Percentiles rank a stretch among this genome's conserved stretches.
Evolutionary conservation across 2,797 vertebrate species (phyloP).

Genomic region (Anabacerthia variegaticeps): DNA sequence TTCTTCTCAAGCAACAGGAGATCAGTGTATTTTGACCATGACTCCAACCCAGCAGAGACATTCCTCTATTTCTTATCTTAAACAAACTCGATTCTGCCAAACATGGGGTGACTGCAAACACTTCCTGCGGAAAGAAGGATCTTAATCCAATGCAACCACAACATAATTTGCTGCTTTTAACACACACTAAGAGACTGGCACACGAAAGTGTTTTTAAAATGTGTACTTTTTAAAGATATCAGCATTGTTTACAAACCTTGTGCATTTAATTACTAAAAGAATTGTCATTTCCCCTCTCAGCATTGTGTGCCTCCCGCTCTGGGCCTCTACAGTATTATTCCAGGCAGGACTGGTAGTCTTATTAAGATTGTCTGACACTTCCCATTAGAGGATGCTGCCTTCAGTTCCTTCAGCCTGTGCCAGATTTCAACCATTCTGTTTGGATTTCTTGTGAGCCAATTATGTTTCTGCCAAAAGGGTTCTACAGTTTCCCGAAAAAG

Average conservation of each 20-base stretch:
- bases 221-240: background rate
- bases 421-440: slow-evolving; percentile 55
- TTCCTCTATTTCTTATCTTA: slow-evolving; percentile 5
- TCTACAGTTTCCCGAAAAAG: slow-evolving; percentile 19
- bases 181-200: background rate
- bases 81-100: background rate
- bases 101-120: background rate
- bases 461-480: slow-evolving; percentile 20
- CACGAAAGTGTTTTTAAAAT: background rate
- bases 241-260: slow-evolving; percentile 29
- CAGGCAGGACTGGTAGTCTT: slow-evolving; percentile 42
- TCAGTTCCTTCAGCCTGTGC: background rate
- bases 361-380: slow-evolving; percentile 19
- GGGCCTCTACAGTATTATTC: slow-evolving; percentile 16
- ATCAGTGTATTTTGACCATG: background rate
- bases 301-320: slow-evolving; percentile 2
- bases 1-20: background rate
- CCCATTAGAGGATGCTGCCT: slow-evolving; percentile 40
- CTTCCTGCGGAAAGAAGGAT: background rate
- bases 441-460: background rate
- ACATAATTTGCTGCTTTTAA: background rate
- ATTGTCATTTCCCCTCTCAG: slow-evolving; percentile 13
- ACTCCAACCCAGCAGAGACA: background rate
- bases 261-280: slow-evolving; percentile 4
- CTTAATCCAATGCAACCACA: background rate